Evolutionary conservation across 2,113 vertebrate genomes (phyloP).

Genomic region (Astur gentilis): DNA sequence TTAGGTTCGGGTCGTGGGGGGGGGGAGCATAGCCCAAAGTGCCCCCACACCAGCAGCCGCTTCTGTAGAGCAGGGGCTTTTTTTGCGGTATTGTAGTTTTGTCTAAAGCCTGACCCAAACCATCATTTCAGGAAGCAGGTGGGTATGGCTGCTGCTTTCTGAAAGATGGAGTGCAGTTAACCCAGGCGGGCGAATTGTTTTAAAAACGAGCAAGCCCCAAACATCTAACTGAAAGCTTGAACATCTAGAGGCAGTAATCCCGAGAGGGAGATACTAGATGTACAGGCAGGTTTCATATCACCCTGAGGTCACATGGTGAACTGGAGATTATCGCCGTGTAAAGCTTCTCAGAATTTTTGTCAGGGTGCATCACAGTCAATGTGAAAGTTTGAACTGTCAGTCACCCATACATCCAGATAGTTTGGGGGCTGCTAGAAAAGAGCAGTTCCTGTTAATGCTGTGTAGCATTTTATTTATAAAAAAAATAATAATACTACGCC

Average conservation of each 20-base stretch:
- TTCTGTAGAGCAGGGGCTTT: not conserved
- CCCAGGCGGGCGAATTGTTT: not conserved
- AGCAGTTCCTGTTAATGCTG: not conserved
- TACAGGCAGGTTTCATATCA: not conserved
- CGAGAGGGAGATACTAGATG: not conserved
- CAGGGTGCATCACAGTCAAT: fast-evolving
- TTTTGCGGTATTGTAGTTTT: fast-evolving
- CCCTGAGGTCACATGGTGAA: not conserved
- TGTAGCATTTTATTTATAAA: not conserved
- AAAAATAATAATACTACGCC: not conserved
- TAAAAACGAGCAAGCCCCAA: not conserved
- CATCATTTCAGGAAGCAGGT: not conserved
- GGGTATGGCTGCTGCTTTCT: not conserved
- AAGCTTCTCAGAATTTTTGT: not conserved
- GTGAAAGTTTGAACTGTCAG: not conserved
- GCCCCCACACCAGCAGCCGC: too few relatives aligned
- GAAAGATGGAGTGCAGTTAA: not conserved
- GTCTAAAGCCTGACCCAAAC: not conserved
- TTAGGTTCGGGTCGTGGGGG: too few relatives aligned
- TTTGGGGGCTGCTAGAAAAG: not conserved
- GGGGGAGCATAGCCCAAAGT: too few relatives aligned
- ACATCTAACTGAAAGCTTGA: not conserved
- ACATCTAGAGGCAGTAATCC: not conserved
- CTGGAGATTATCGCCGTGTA: not conserved
- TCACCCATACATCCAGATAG: not conserved